Conservation (phyloP, 2,113 vertebrate species). For the Phodopus roborovskii region DNA sequence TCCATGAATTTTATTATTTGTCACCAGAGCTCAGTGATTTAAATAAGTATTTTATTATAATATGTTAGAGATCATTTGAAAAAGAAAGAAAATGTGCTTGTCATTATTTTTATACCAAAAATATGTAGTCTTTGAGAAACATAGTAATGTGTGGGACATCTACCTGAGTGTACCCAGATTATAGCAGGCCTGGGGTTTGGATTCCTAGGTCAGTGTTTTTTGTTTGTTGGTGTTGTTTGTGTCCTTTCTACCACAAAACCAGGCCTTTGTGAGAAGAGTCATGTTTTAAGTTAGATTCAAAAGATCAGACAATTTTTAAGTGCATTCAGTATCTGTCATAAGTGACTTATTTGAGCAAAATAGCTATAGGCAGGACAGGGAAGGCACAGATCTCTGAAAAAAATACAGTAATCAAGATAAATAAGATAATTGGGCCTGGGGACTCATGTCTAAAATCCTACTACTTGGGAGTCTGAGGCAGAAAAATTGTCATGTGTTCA, state of each 20-base stretch:
- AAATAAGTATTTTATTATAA: neutral
- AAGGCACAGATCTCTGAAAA: accelerated
- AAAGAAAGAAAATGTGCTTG: neutral
- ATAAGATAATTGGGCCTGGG: neutral
- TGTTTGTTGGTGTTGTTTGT: neutral
- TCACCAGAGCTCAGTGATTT: neutral
- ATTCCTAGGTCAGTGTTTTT: neutral
- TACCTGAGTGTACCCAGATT: neutral
- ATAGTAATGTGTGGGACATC: neutral
- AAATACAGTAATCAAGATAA: neutral
- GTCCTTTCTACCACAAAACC: neutral
- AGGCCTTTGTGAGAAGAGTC: neutral
- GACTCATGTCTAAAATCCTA: neutral
- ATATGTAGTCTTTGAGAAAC: neutral
- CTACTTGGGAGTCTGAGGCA: neutral
- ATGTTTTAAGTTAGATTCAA: neutral
- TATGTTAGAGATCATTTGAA: neutral
- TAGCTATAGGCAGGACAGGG: no score
- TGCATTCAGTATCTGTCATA: neutral
- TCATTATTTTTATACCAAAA: conserved; percentile 25
- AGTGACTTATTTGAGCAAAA: neutral
- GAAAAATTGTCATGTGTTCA: neutral
- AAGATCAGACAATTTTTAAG: neutral
- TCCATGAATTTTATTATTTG: neutral
- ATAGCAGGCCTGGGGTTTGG: conserved; percentile 1